Evolutionary conservation across 2,797 vertebrate genomes (phyloP).

Genomic region (Molossus molossus): DNA sequence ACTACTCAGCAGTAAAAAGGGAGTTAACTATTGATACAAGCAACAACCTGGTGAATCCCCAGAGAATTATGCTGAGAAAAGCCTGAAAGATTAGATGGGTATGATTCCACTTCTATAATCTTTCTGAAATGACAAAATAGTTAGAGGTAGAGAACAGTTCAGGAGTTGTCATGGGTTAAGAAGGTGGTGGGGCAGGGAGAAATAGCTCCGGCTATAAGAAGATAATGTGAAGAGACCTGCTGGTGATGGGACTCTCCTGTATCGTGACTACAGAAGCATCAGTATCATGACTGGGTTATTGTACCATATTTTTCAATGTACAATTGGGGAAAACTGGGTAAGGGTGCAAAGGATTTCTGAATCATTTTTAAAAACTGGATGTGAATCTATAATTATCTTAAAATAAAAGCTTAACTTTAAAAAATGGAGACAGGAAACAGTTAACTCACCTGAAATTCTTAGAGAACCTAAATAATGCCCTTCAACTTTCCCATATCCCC

Average conservation of each 20-base stretch:
- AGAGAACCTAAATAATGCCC: background rate
- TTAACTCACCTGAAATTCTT: background rate
- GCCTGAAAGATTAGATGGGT: background rate
- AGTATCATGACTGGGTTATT: too few relatives aligned
- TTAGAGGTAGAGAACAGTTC: background rate
- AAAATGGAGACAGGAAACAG: background rate
- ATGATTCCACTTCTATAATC: background rate
- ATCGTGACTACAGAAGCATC: too few relatives aligned
- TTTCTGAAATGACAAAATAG: background rate
- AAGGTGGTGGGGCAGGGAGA: background rate
- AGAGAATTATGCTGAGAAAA: background rate
- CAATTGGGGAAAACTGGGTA: background rate
- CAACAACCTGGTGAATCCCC: background rate
- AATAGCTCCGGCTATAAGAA: background rate
- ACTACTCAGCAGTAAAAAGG: background rate
- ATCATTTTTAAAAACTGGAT: background rate
- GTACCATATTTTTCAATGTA: too few relatives aligned
- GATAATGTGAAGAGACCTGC: background rate
- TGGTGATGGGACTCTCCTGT: background rate
- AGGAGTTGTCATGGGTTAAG: background rate
- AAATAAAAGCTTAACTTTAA: constrained; percentile 1
- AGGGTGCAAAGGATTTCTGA: background rate
- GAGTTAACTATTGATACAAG: background rate
- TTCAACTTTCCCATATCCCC: background rate
- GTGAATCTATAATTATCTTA: background rate